Evolutionary conservation across 1,140 invertebrate species (phyloP).

Genomic region (Sitobion miscanthi): DNA sequence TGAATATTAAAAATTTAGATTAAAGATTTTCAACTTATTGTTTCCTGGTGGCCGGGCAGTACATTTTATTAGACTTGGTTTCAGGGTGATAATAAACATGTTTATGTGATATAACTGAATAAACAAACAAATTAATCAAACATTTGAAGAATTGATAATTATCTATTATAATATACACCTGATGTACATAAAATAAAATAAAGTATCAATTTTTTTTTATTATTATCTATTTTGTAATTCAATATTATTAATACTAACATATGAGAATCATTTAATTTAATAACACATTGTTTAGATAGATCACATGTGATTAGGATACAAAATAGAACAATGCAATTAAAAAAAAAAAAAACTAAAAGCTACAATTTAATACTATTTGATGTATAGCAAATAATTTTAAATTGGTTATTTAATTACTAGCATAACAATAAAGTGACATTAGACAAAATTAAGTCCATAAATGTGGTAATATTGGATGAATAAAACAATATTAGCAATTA

Average conservation of each 20-base stretch:
- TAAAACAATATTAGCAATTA: constrained; percentile 38
- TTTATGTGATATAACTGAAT: no score
- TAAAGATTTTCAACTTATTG: no score
- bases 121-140: no score
- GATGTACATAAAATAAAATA: not conserved
- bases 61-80: no score
- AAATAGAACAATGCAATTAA: not conserved
- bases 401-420: not conserved
- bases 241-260: constrained; percentile 6
- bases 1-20: no score
- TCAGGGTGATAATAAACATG: no score
- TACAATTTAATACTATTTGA: constrained; percentile 16
- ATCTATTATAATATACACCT: not conserved
- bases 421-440: not conserved
- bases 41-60: no score
- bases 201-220: not conserved
- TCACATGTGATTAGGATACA: constrained; percentile 13
- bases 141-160: no score
- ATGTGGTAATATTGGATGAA: not conserved
- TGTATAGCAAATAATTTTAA: not conserved
- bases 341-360: not conserved
- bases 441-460: not conserved
- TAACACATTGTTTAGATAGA: not conserved
- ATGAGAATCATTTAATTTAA: constrained; percentile 3
- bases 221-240: not conserved